These are phyloP conservation scores for Buceros bicornis DNA, from an alignment of 2,797 vertebrate species.

Conservation along the genomic window DNA sequence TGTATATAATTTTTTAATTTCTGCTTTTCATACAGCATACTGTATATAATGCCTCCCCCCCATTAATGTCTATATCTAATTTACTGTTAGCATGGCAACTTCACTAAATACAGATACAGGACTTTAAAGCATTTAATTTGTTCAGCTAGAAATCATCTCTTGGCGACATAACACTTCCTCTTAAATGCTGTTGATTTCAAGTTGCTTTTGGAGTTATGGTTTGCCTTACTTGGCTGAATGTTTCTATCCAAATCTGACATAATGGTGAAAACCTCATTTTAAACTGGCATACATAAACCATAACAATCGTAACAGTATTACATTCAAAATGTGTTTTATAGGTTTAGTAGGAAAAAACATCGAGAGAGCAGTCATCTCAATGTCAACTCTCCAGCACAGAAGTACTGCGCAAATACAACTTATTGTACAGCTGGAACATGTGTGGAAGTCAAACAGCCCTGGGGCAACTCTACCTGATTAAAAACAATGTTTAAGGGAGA, in stretches of 20 bases:
- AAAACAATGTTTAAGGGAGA: constrained; percentile 63
- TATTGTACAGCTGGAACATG: constrained; percentile 39
- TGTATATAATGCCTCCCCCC: not conserved
- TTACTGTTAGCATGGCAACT: not conserved
- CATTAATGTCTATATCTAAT: not conserved
- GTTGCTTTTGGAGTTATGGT: not conserved
- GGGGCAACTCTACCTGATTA: constrained; percentile 42
- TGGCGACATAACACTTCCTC: not conserved
- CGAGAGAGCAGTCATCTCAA: constrained; percentile 34
- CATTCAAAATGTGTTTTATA: not conserved
- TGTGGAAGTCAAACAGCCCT: constrained; percentile 28
- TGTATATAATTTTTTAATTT: not conserved
- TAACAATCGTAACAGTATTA: not conserved
- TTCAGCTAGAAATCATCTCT: not conserved
- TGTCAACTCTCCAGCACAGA: constrained; percentile 2
- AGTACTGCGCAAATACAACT: not conserved
- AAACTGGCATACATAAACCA: not conserved
- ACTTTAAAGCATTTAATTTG: constrained; percentile 3
- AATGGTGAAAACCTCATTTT: not conserved
- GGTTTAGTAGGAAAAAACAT: not conserved
- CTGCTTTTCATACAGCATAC: not conserved
- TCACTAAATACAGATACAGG: not conserved
- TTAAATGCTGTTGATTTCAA: constrained; percentile 18
- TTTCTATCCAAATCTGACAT: not conserved
- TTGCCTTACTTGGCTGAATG: not conserved